Percentiles rank a stretch among this genome's conserved stretches.
phyloP scores from a whole-genome alignment of 2,113 vertebrate genomes.

The Deroptyus accipitrinus region DNA sequence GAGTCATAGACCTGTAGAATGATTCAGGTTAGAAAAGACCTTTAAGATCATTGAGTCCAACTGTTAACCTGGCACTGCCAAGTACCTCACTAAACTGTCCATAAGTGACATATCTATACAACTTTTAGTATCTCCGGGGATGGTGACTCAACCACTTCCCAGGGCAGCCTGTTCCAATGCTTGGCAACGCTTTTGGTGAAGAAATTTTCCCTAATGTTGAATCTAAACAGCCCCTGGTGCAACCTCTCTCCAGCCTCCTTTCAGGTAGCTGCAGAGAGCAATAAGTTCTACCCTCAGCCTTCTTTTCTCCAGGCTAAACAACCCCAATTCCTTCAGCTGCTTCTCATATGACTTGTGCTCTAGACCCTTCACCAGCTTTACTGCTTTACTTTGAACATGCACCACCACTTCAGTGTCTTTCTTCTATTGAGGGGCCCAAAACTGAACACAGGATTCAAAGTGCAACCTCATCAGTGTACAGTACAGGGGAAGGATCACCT shows the following conservation, averaged over 20 bases:
- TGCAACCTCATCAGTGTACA: background rate
- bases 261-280: background rate
- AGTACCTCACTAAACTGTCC: background rate
- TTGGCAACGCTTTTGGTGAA: background rate
- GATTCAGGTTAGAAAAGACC: background rate
- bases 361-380: fast-evolving
- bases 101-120: background rate
- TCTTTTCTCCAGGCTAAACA: background rate
- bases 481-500: too few species aligned
- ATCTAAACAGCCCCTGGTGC: background rate
- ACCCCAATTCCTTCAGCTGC: background rate
- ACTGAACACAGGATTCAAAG: background rate
- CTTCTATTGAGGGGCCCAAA: background rate
- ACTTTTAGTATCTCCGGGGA: background rate
- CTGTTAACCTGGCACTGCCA: background rate
- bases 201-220: background rate
- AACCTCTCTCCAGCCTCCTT: background rate
- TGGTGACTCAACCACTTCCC: background rate
- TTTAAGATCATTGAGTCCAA: background rate
- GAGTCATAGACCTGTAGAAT: background rate
- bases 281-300: background rate
- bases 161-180: background rate
- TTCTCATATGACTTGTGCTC: background rate
- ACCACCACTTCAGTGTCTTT: background rate
- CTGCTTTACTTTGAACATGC: fast-evolving